Conservation (phyloP, 2,113 vertebrate species). For the Falco punctatus region DNA sequence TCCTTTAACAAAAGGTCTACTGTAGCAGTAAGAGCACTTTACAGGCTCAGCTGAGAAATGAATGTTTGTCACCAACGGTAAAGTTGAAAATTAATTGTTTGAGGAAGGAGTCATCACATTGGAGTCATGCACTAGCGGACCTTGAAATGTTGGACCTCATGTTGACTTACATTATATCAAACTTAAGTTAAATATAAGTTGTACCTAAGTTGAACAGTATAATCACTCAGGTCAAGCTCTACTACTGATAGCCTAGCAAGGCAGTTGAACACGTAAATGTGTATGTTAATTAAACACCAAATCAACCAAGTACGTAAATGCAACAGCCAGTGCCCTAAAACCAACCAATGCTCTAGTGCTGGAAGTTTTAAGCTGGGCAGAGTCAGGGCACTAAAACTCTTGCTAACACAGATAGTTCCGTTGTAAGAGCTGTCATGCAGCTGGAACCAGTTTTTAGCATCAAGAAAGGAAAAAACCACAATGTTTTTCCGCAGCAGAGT, state of each 20-base stretch:
- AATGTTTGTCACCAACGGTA: background rate
- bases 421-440: fast-evolving
- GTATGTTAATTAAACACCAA: background rate
- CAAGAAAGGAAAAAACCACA: background rate
- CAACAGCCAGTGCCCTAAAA: background rate
- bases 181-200: background rate
- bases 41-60: fast-evolving
- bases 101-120: background rate
- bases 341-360: background rate
- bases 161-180: background rate
- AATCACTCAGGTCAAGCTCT: background rate
- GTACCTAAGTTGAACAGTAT: background rate
- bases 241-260: background rate
- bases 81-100: fast-evolving
- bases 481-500: background rate
- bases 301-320: background rate
- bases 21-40: background rate
- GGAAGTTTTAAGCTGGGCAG: background rate
- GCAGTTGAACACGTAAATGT: background rate
- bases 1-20: background rate
- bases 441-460: background rate
- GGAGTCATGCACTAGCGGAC: background rate
- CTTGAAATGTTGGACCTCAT: background rate
- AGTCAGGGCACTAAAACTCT: background rate
- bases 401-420: fast-evolving